Evolutionary conservation across 2,797 vertebrate species (phyloP).

Genomic region (Acipenser oxyrinchus): DNA sequence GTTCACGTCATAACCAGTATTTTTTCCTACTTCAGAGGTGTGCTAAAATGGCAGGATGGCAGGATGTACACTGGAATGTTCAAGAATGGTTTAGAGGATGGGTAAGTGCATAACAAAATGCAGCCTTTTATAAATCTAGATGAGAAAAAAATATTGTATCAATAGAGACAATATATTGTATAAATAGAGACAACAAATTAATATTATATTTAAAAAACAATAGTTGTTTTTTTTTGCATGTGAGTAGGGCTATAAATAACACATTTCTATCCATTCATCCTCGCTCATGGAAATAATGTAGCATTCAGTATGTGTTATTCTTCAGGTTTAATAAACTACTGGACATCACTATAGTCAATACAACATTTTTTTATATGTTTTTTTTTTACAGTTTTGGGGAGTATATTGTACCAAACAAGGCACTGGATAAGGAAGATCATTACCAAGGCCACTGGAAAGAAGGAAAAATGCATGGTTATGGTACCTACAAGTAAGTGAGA

Average conservation of each 20-base stretch:
- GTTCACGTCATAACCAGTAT: neutral
- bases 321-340: no score
- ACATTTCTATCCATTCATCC: no score
- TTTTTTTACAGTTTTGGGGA: constrained; percentile 73
- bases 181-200: no score
- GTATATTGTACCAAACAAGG: constrained; percentile 74
- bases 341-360: no score
- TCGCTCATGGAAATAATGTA: no score
- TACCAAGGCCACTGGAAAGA: constrained; percentile 92
- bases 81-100: constrained; percentile 85
- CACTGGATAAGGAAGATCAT: constrained; percentile 72
- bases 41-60: constrained; percentile 86
- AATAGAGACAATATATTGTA: no score
- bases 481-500: constrained; percentile 72
- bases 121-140: no score
- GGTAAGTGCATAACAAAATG: constrained; percentile 56
- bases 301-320: no score
- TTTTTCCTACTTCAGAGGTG: constrained; percentile 59
- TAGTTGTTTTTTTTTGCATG: no score
- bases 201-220: no score
- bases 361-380: neutral
- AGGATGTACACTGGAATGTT: constrained; percentile 83
- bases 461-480: constrained; percentile 90
- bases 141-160: no score
- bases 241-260: no score